phyloP scores from a whole-genome alignment of 2,113 vertebrate species.

The Actinemys pallida region DNA sequence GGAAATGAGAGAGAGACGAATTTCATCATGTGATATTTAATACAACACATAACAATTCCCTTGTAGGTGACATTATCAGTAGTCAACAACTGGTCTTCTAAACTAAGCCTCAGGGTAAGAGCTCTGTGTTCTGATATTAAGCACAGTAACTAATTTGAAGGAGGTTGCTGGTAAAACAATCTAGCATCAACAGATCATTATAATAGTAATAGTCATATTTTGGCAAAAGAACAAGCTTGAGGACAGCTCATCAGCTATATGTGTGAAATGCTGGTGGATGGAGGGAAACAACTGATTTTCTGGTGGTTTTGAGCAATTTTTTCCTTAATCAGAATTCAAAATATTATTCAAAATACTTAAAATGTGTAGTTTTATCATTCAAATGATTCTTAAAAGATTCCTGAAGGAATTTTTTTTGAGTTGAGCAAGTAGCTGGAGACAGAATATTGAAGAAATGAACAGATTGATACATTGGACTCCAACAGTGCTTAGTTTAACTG shows the following conservation, averaged over 20 bases:
- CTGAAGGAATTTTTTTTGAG: not conserved
- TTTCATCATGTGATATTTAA: not conserved
- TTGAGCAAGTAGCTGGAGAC: not conserved
- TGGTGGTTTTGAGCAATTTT: not conserved
- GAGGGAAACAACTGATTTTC: not conserved
- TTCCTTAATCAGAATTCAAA: not conserved
- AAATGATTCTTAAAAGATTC: not conserved
- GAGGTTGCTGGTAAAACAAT: not conserved
- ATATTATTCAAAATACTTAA: not conserved
- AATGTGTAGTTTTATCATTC: not conserved
- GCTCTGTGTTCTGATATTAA: constrained; percentile 9
- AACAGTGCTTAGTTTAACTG: not conserved
- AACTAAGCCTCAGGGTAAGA: not conserved
- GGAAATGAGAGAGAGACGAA: not conserved
- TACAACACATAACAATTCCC: not conserved
- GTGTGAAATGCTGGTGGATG: not conserved
- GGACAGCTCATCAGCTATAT: not conserved
- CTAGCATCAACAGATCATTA: not conserved
- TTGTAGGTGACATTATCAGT: not conserved
- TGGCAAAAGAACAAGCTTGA: not conserved
- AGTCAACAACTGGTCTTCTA: not conserved
- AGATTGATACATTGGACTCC: not conserved
- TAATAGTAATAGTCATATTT: not conserved
- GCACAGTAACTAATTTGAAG: not conserved
- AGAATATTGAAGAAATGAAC: not conserved